Conservation (phyloP, 2,113 vertebrate genomes). For the Thalassoma bifasciatum region DNA sequence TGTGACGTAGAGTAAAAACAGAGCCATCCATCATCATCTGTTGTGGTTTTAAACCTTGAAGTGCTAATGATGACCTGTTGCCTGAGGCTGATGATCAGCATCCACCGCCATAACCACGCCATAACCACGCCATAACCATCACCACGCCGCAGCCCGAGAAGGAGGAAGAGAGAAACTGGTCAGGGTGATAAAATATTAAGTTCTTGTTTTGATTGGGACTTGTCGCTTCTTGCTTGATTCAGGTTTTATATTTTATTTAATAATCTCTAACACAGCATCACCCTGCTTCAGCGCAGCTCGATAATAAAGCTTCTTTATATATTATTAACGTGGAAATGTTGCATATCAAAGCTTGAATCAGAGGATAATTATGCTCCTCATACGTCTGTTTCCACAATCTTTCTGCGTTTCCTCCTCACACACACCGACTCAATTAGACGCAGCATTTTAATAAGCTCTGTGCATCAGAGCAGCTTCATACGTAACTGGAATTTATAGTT, state of each 20-base stretch:
- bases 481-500: neutral
- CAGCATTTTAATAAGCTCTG: neutral
- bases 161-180: neutral
- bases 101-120: no score
- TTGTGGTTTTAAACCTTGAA: neutral
- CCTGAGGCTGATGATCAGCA: slow-evolving; percentile 28
- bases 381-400: neutral
- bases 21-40: neutral
- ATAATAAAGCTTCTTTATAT: neutral
- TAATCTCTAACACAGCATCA: neutral
- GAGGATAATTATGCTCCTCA: neutral
- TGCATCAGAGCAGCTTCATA: neutral
- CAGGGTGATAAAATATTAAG: neutral
- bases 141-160: neutral
- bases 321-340: slow-evolving; percentile 3
- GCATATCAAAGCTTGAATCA: slow-evolving; percentile 8
- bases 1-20: no score
- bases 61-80: slow-evolving; percentile 2
- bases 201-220: neutral
- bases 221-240: neutral
- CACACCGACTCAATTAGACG: neutral
- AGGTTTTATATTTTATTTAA: neutral
- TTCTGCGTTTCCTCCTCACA: neutral
- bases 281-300: neutral
- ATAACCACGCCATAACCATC: no score